Evolutionary conservation across 2,113 vertebrate genomes (phyloP).

Genomic region (Brevimyrus niger): DNA sequence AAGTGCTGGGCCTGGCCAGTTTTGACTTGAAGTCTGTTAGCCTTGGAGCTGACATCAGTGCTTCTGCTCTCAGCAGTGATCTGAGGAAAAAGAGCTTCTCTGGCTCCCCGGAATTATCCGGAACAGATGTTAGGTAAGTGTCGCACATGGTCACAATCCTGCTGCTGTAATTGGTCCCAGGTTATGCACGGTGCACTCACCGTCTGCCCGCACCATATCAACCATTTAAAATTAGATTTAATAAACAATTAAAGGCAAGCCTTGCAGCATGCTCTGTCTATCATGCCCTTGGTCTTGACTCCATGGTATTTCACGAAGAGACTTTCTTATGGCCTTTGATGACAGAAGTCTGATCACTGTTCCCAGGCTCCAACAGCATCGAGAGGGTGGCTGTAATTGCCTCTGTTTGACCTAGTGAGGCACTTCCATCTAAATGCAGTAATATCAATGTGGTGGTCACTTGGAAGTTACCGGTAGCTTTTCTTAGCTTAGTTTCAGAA

Average conservation of each 20-base stretch:
- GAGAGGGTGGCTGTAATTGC: slow-evolving; percentile 27
- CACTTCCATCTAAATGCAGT: slow-evolving; percentile 12
- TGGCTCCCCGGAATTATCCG: not conserved
- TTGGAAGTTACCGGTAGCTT: not conserved
- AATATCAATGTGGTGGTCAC: slow-evolving; percentile 2
- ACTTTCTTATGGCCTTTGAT: not conserved
- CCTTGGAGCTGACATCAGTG: not conserved
- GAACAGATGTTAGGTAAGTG: not conserved
- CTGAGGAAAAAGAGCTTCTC: not conserved
- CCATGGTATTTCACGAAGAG: not conserved
- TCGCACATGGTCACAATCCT: not conserved
- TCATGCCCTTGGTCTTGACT: not conserved
- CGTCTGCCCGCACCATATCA: not conserved
- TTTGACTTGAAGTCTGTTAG: not conserved
- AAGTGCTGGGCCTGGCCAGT: not conserved
- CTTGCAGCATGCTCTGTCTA: not conserved
- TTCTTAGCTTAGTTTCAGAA: slow-evolving; percentile 8
- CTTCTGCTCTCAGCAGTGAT: not conserved
- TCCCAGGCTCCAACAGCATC: slow-evolving; percentile 4
- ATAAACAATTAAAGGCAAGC: not conserved
- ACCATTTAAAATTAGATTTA: not conserved
- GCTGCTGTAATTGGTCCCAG: not conserved
- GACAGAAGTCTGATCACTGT: not conserved
- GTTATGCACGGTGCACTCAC: not conserved
- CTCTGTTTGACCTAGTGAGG: slow-evolving; percentile 1